Percentiles rank a stretch among this genome's conserved stretches.
Evolutionary conservation across 2,797 vertebrate species (phyloP).

Genomic region (Enteromius radiatus): DNA sequence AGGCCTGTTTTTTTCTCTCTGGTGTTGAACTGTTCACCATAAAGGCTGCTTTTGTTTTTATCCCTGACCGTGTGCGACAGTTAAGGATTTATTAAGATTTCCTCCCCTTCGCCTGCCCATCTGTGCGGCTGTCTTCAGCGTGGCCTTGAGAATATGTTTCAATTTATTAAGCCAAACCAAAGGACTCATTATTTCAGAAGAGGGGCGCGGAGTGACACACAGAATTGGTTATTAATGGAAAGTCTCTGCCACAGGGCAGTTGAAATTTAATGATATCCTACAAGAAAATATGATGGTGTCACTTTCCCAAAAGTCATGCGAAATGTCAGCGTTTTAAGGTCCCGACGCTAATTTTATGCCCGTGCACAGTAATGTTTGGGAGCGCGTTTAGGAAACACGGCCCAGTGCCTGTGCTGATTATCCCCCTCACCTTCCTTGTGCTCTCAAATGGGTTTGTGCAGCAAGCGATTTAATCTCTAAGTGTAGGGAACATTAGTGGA

Average conservation of each 20-base stretch:
- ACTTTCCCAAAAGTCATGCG: conserved; percentile 99
- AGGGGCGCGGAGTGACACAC: conserved; percentile 94
- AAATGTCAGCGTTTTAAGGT: conserved; percentile 99
- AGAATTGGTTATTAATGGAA: conserved; percentile 99
- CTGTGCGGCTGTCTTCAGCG: conserved; percentile 95
- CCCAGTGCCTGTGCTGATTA: conserved; percentile 99
- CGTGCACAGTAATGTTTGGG: conserved; percentile 99
- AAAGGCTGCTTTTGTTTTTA: conserved; percentile 80
- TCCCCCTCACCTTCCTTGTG: conserved; percentile 97
- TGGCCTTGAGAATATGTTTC: conserved; percentile 99
- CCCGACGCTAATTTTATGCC: conserved; percentile 99
- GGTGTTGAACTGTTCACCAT: conserved; percentile 49
- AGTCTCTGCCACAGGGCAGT: conserved; percentile 99
- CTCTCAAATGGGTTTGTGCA: conserved; percentile 99
- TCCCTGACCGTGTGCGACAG: conserved; percentile 91
- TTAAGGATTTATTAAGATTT: conserved; percentile 99
- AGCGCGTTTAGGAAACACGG: conserved; percentile 88
- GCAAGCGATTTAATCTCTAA: conserved; percentile 99
- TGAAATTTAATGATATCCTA: conserved; percentile 99
- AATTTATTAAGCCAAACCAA: conserved; percentile 99
- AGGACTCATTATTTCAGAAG: conserved; percentile 99
- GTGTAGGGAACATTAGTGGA: conserved; percentile 96
- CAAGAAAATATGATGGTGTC: conserved; percentile 99
- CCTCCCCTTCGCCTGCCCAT: conserved; percentile 89
- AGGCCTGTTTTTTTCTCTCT: not conserved